A percentile compares a stretch with the other conserved stretches of the same genome.
These are phyloP conservation scores for Carollia perspicillata DNA, from an alignment of 2,113 vertebrate genomes.

Conservation along the genomic window DNA sequence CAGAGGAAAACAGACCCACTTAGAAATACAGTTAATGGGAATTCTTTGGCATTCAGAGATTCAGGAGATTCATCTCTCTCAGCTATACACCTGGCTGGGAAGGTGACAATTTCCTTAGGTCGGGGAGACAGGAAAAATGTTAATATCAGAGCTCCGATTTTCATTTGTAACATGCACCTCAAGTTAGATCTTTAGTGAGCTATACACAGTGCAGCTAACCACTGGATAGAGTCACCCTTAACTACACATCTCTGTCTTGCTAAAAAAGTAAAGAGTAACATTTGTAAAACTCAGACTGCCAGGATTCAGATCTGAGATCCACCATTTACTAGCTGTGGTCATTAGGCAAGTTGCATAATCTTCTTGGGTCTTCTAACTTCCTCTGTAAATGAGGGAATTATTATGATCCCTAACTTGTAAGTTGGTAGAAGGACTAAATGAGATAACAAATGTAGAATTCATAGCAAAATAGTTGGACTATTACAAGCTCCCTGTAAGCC, in stretches of 20 bases:
- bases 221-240: background rate
- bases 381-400: background rate
- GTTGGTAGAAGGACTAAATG: background rate
- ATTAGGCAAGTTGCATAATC: background rate
- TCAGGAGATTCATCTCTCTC: background rate
- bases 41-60: background rate
- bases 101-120: background rate
- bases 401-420: background rate
- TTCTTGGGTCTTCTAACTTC: background rate
- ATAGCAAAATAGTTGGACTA: background rate
- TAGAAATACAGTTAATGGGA: background rate
- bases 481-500: background rate
- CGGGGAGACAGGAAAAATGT: background rate
- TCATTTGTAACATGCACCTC: background rate
- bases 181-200: background rate
- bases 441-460: background rate
- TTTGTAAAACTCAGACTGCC: background rate
- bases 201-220: background rate
- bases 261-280: background rate
- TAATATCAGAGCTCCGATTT: background rate
- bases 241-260: background rate
- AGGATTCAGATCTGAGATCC: background rate
- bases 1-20: background rate
- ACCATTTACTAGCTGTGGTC: background rate
- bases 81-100: background rate